These are phyloP conservation scores for Sebastes taczanowskii DNA, from an alignment of 2,797 vertebrate genomes.

Conservation along the genomic window DNA sequence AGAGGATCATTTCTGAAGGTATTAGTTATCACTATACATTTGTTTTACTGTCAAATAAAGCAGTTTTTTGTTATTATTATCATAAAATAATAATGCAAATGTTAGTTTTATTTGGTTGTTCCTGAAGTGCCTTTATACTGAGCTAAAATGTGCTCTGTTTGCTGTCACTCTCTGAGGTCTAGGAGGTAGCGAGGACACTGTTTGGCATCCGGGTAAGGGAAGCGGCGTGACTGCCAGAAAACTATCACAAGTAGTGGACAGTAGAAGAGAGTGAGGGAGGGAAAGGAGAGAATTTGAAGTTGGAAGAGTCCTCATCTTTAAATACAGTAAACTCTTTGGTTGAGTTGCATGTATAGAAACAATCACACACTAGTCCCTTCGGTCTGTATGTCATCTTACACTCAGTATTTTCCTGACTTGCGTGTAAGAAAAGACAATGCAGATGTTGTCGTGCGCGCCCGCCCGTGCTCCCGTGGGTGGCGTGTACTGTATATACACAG, in stretches of 20 bases:
- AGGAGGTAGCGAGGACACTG: not conserved
- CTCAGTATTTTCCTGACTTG: constrained; percentile 4
- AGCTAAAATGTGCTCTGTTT: not conserved
- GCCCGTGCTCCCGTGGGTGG: constrained; percentile 48
- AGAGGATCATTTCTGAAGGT: not conserved
- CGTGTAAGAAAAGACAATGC: constrained; percentile 36
- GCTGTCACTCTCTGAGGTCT: constrained; percentile 12
- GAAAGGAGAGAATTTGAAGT: constrained; percentile 18
- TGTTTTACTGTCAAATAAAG: not conserved
- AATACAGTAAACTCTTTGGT: constrained; percentile 17
- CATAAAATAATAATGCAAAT: not conserved
- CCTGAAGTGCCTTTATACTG: not conserved
- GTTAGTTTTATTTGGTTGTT: not conserved
- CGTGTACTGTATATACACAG: constrained; percentile 33
- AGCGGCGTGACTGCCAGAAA: constrained; percentile 5
- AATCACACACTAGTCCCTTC: not conserved
- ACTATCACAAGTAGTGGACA: constrained; percentile 13
- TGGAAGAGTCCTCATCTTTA: constrained; percentile 31
- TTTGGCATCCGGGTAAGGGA: constrained; percentile 3
- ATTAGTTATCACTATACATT: not conserved
- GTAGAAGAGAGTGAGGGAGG: not conserved
- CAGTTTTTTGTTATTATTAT: not conserved
- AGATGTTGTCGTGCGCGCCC: constrained; percentile 51
- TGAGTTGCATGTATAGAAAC: not conserved
- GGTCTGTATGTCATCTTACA: constrained; percentile 9